These are phyloP conservation scores for Lordiphosa mommai DNA, from an alignment of 1,140 invertebrate genomes.

Conservation along the genomic window DNA sequence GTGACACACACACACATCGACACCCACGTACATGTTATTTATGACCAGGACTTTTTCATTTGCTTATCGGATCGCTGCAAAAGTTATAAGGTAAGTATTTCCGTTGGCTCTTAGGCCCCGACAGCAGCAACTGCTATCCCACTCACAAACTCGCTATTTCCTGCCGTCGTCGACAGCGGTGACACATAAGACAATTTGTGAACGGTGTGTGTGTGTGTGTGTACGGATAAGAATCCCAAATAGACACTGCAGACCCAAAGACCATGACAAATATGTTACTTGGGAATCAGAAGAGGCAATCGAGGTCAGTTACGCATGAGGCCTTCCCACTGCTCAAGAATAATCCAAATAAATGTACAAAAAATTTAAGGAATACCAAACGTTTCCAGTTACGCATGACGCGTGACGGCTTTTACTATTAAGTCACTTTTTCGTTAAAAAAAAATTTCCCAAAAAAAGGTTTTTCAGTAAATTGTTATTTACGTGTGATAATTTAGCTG, in stretches of 20 bases:
- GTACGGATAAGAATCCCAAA: neutral
- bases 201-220: neutral
- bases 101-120: conserved; percentile 9
- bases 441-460: too few species aligned
- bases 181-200: conserved; percentile 8
- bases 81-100: conserved; percentile 27
- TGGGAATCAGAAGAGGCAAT: neutral
- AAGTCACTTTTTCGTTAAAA: too few species aligned
- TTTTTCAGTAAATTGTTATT: too few species aligned
- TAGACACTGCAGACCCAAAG: neutral
- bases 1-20: conserved; percentile 1
- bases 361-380: too few species aligned
- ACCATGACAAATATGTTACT: conserved; percentile 3
- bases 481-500: too few species aligned
- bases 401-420: too few species aligned
- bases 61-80: conserved; percentile 45
- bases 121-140: neutral
- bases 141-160: neutral
- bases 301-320: neutral
- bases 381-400: too few species aligned
- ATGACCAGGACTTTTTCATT: conserved; percentile 49
- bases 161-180: conserved; percentile 5
- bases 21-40: conserved; percentile 43
- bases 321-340: too few species aligned
- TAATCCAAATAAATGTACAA: too few species aligned